Percentiles rank a stretch among this genome's conserved stretches.
These are phyloP conservation scores for Brachypteracias leptosomus DNA, from an alignment of 2,113 vertebrate species.

Conservation along the genomic window DNA sequence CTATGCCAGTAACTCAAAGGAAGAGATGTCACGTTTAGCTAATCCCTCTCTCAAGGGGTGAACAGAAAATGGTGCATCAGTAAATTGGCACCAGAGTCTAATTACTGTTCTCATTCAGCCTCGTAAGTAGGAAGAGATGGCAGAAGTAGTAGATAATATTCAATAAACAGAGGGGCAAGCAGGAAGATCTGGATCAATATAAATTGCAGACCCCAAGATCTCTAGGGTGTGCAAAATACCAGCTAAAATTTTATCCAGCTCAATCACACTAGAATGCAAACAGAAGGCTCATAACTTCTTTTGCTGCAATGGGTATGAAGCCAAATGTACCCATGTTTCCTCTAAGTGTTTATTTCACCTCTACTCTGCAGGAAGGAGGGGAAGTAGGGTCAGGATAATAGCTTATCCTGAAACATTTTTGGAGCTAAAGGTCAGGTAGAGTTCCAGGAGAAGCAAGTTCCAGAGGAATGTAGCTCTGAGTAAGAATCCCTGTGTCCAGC, in stretches of 20 bases:
- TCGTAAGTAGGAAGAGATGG: conserved; percentile 36
- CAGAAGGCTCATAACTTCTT: neutral
- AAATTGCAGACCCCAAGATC: conserved; percentile 27
- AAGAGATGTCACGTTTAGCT: neutral
- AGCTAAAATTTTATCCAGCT: conserved; percentile 28
- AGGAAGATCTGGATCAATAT: conserved; percentile 29
- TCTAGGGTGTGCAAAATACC: conserved; percentile 9
- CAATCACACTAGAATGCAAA: conserved; percentile 8
- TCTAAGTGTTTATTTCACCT: neutral
- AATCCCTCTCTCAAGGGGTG: conserved; percentile 49
- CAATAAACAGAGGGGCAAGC: conserved; percentile 18
- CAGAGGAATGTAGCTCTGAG: conserved; percentile 33
- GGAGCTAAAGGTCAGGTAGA: conserved; percentile 40
- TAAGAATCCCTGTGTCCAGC: conserved; percentile 25
- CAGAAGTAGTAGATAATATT: conserved; percentile 30
- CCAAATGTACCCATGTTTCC: conserved; percentile 11
- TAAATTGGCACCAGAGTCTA: conserved; percentile 55
- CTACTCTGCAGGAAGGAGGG: neutral
- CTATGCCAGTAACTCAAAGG: neutral
- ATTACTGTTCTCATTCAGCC: conserved; percentile 36
- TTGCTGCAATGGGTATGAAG: neutral
- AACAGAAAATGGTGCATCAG: conserved; percentile 51
- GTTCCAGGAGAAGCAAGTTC: conserved; percentile 26
- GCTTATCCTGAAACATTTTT: conserved; percentile 43
- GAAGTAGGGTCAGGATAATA: neutral